phyloP scores from a whole-genome alignment of 2,113 vertebrate species.

The Chiloscyllium plagiosum region DNA sequence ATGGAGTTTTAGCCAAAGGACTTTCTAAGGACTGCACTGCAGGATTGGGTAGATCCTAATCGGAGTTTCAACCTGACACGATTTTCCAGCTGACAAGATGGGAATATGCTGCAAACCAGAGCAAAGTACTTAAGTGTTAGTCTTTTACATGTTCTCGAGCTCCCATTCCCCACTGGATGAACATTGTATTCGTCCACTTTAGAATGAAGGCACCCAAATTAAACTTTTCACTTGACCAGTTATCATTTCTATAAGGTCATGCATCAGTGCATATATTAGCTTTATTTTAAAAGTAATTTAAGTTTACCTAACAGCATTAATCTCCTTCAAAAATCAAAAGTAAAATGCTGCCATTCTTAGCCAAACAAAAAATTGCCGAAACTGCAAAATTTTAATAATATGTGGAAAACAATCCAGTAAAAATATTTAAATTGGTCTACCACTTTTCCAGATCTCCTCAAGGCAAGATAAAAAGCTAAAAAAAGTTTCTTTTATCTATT shows the following conservation, averaged over 20 bases:
- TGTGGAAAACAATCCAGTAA: not conserved
- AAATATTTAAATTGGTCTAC: constrained; percentile 23
- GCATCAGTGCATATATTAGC: not conserved
- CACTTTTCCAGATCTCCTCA: constrained; percentile 3
- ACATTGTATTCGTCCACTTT: not conserved
- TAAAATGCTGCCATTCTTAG: not conserved
- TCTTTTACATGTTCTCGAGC: constrained; percentile 48
- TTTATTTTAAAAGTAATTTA: not conserved
- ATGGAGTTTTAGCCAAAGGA: constrained; percentile 67
- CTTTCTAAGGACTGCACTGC: constrained; percentile 45
- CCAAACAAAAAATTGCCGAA: not conserved
- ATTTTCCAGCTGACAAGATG: constrained; percentile 72
- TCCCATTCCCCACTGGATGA: not conserved
- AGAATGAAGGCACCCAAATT: not conserved
- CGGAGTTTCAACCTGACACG: constrained; percentile 61
- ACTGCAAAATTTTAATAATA: not conserved
- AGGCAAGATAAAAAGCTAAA: not conserved
- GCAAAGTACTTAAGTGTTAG: constrained; percentile 44
- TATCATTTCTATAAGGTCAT: not conserved
- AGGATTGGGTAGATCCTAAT: constrained; percentile 59
- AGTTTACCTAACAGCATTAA: not conserved
- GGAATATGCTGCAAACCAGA: constrained; percentile 56
- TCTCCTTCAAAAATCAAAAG: not conserved
- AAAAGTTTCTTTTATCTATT: not conserved
- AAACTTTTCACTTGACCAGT: not conserved